Conservation (phyloP, 2,888 invertebrate genomes). For the Deroplatys truncata region DNA sequence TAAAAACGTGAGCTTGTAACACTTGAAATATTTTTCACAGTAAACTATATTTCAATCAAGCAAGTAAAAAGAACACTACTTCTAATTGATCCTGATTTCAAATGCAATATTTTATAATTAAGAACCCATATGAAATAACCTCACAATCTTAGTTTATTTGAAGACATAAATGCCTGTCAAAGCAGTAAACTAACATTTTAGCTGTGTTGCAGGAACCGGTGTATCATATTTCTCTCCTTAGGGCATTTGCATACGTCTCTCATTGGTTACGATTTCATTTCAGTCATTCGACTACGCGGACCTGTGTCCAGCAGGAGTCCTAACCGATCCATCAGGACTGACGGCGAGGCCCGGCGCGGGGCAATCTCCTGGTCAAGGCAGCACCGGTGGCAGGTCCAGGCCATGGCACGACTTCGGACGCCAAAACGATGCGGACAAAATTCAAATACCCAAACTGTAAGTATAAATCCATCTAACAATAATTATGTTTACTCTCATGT, state of each 20-base stretch:
- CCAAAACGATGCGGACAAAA: slow-evolving; percentile 91
- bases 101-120: no score
- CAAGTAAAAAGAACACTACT: no score
- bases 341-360: slow-evolving; percentile 40
- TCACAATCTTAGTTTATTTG: no score
- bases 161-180: no score
- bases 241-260: not conserved
- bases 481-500: not conserved
- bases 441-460: slow-evolving; percentile 97
- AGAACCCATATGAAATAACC: no score
- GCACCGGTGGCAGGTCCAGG: slow-evolving; percentile 56
- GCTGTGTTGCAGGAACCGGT: no score
- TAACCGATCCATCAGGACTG: slow-evolving; percentile 71
- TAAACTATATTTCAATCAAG: no score
- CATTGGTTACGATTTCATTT: not conserved
- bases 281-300: slow-evolving; percentile 93
- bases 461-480: slow-evolving; percentile 44
- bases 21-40: no score
- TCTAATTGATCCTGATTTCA: no score
- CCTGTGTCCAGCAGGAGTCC: slow-evolving; percentile 74
- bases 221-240: not conserved
- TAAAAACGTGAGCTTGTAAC: no score
- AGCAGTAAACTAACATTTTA: no score
- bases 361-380: slow-evolving; percentile 32
- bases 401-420: slow-evolving; percentile 94